Conservation (phyloP, 2,797 vertebrate species). For the Synanceia verrucosa region DNA sequence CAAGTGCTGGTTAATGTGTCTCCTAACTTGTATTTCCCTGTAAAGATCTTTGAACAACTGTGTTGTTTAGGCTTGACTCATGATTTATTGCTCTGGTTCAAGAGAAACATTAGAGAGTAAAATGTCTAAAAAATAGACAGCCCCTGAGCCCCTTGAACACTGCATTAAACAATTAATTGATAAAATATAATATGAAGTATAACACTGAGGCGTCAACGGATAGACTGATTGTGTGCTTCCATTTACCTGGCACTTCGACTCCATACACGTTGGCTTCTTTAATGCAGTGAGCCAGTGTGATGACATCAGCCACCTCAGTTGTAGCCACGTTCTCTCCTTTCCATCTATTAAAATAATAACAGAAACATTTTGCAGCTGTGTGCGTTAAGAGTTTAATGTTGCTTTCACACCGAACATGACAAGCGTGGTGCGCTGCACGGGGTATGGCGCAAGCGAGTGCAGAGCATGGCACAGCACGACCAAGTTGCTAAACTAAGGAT, state of each 20-base stretch:
- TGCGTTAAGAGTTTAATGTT: no score
- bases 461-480: no score
- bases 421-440: no score
- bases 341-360: conserved; percentile 80
- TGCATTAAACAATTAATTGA: neutral
- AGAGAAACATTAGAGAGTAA: neutral
- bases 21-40: neutral
- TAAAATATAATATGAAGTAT: neutral
- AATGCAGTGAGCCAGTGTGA: conserved; percentile 79
- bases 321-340: conserved; percentile 93
- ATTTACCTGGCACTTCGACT: conserved; percentile 86
- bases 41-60: neutral
- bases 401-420: no score
- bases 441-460: no score
- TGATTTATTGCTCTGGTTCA: neutral
- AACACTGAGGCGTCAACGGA: neutral
- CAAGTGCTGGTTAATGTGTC: neutral
- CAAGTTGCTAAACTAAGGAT: no score
- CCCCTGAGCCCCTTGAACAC: neutral
- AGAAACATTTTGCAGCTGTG: neutral
- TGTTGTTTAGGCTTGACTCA: neutral
- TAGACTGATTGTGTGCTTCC: neutral
- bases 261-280: conserved; percentile 89
- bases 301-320: conserved; percentile 84
- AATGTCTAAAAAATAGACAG: neutral